A percentile compares a stretch with the other conserved stretches of the same genome.
Conservation (phyloP, 2,113 vertebrate species). For the Stomatorhinus ivindoensis region DNA sequence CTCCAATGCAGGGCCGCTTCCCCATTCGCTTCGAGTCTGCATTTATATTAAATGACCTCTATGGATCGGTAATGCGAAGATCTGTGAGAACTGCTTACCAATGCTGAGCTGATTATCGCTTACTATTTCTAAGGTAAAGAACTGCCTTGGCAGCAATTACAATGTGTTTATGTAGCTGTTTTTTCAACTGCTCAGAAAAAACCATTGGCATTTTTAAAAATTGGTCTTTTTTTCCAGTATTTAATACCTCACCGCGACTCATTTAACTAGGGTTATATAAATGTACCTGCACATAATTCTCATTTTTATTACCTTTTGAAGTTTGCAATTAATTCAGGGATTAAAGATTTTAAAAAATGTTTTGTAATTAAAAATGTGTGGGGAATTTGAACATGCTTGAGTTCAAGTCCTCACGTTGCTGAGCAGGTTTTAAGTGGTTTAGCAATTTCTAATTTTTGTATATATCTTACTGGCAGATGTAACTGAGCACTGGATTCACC, state of each 20-base stretch:
- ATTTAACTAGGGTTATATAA: slow-evolving; percentile 11
- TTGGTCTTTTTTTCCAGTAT: slow-evolving; percentile 10
- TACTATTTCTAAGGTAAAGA: slow-evolving; percentile 40
- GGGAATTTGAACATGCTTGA: not conserved
- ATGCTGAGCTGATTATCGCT: slow-evolving; percentile 52
- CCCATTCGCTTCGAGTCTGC: slow-evolving; percentile 56
- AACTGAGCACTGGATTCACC: not conserved
- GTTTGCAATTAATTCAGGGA: slow-evolving; percentile 11
- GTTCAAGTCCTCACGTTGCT: not conserved
- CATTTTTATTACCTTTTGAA: not conserved
- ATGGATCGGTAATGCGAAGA: slow-evolving; percentile 55
- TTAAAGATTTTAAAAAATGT: slow-evolving; percentile 1
- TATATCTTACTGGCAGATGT: slow-evolving; percentile 4
- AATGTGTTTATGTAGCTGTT: slow-evolving; percentile 57
- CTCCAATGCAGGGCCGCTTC: slow-evolving; percentile 62
- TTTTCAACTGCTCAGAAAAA: slow-evolving; percentile 63
- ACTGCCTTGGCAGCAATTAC: slow-evolving; percentile 24
- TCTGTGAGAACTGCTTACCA: slow-evolving; percentile 62
- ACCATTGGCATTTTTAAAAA: slow-evolving; percentile 33
- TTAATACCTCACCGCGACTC: not conserved
- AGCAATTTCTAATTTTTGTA: slow-evolving; percentile 6
- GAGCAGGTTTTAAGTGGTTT: slow-evolving; percentile 5
- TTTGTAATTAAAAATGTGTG: slow-evolving; percentile 5
- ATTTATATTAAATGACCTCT: slow-evolving; percentile 72
- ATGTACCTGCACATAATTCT: not conserved